These are phyloP conservation scores for Vulpes ferrilata DNA, from an alignment of 2,113 vertebrate genomes.

Conservation along the genomic window DNA sequence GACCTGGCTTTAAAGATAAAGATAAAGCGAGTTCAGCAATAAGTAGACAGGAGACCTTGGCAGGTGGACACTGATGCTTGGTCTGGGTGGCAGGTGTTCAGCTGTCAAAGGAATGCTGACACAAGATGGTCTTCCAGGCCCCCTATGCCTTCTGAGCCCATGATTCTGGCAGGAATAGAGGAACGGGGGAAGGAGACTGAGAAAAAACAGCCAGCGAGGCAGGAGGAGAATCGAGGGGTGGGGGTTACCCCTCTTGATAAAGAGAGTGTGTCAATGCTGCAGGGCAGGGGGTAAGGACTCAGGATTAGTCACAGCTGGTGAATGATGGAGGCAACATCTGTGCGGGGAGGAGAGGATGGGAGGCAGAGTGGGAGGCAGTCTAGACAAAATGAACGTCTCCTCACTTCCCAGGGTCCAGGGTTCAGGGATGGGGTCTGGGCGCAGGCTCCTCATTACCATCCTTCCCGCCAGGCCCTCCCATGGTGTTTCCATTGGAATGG, in stretches of 20 bases:
- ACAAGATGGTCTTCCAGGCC: not conserved
- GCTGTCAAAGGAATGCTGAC: not conserved
- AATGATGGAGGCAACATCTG: not conserved
- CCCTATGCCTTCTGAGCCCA: too few relatives aligned
- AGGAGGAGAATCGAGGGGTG: not conserved
- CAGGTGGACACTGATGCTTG: not conserved
- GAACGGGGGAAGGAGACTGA: not conserved
- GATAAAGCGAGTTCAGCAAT: not conserved
- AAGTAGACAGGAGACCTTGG: not conserved
- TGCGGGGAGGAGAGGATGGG: not conserved
- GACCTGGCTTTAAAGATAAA: not conserved
- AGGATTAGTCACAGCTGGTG: not conserved
- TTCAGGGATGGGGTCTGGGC: not conserved
- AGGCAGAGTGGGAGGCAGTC: not conserved
- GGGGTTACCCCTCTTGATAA: not conserved
- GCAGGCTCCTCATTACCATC: not conserved
- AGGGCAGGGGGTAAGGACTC: not conserved
- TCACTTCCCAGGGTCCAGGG: not conserved
- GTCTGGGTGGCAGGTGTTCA: not conserved
- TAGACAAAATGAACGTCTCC: not conserved
- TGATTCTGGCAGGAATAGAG: not conserved
- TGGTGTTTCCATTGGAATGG: accelerated
- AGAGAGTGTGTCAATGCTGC: not conserved
- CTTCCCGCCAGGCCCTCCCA: not conserved
- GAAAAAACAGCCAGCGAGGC: too few relatives aligned